Evolutionary conservation across 1,140 invertebrate species (phyloP).

Genomic region (Formica selysi): DNA sequence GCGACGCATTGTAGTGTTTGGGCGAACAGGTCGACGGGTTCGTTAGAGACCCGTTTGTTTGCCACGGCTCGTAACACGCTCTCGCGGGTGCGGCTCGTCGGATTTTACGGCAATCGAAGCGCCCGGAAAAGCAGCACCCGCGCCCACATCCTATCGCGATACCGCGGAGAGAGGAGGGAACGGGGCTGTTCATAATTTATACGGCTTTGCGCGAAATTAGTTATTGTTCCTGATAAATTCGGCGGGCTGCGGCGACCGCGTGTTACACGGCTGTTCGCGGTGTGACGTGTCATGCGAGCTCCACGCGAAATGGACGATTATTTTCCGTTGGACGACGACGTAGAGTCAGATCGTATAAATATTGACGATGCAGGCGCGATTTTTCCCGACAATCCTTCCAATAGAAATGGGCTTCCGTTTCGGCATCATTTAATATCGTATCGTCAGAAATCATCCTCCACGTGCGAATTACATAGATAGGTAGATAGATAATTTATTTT

Average conservation of each 20-base stretch:
- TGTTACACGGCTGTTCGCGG: neutral
- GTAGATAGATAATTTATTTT: no score
- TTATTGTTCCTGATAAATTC: constrained; percentile 77
- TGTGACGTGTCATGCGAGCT: neutral
- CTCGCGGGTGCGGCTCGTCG: constrained; percentile 38
- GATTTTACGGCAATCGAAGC: constrained; percentile 28
- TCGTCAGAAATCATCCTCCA: neutral
- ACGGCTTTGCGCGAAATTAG: constrained; percentile 78
- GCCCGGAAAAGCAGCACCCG: neutral
- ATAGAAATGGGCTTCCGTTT: neutral
- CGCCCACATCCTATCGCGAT: constrained; percentile 2
- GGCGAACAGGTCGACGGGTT: neutral
- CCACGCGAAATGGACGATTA: constrained; percentile 29
- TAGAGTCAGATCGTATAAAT: constrained; percentile 18
- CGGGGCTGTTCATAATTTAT: constrained; percentile 77
- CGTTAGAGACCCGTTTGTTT: constrained; percentile 54
- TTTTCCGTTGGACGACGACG: neutral
- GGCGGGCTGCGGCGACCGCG: constrained; percentile 5
- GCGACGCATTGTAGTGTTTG: constrained; percentile 21
- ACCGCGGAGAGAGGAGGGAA: neutral
- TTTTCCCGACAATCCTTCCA: neutral
- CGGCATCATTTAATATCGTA: neutral
- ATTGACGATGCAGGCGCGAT: constrained; percentile 1
- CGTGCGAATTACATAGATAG: no score
- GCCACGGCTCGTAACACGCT: constrained; percentile 38